Evolutionary conservation across 1,140 invertebrate genomes (phyloP), one percentile per base, ranked within the genome.

Genomic region (Cyclina sinensis): DNA sequence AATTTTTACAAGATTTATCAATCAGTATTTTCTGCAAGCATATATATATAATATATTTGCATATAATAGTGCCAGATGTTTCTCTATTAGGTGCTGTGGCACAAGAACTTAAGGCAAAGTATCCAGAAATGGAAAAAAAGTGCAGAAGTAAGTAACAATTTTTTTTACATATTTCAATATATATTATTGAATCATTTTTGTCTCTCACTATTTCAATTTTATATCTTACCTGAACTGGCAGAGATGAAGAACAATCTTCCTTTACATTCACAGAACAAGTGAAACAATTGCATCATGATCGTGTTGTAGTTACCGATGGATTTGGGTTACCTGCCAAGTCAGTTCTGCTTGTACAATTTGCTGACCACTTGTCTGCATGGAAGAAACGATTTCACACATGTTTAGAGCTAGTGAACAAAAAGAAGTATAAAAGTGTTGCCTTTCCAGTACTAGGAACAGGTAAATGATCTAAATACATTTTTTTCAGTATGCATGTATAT

Each of bases 391-490:
- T 86, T 14, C 11, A 21, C 9, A 76, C 1, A 57, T 86, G 84
- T 46, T 30, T 86, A 62, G 35, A 86, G 21, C 24, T 48, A 48
- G 84, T 73, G 14, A 65, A 86, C 37, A 73, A 78, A 46, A 24
- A 76, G 14, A 39, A 21, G 12, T 76, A 14, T 11, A 74, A 62
- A n/a, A 59, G 27, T 3, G 27, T 86, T 39, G 51, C 70, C 27
- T 86, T 86, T 48, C 84, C 84, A 43, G 84, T 86, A 2, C 37
- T 86, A 12, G 84, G 84, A 21, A 57, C 84, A 78, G 84, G 84
- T 86, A 62, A 32, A 35, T 30, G 48, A n/a, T n/a, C n/a, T n/a
- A n/a, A n/a, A n/a, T n/a, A n/a, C n/a, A n/a, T n/a, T n/a, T n/a
- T n/a, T n/a, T n/a, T n/a, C n/a, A n/a, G n/a, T n/a, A n/a, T n/a